These are phyloP conservation scores for Sitobion miscanthi DNA, from an alignment of 1,140 invertebrate species.

Conservation along the genomic window DNA sequence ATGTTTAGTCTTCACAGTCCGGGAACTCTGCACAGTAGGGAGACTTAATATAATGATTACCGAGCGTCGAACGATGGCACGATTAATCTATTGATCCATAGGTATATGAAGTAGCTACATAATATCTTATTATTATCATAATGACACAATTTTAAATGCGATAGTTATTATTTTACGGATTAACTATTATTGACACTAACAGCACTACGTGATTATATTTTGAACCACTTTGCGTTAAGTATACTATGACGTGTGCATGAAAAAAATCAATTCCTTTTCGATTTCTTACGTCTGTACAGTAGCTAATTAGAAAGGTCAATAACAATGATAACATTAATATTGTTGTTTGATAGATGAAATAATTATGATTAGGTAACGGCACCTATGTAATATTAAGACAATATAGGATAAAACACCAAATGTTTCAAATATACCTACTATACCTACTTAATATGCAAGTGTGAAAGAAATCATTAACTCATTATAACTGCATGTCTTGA, in stretches of 20 bases:
- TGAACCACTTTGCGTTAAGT: not conserved
- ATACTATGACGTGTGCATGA: not conserved
- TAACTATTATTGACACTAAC: not conserved
- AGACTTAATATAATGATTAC: not conserved
- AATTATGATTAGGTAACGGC: not conserved
- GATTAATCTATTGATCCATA: not conserved
- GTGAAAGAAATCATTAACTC: not conserved
- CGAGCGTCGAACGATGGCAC: not conserved
- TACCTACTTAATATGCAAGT: not conserved
- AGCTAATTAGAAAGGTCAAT: not conserved
- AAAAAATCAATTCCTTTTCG: not conserved
- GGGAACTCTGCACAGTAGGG: not conserved
- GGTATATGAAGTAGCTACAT: not conserved
- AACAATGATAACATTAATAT: conserved; percentile 12
- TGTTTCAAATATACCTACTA: not conserved
- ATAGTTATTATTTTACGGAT: conserved; percentile 1
- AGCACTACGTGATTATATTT: not conserved
- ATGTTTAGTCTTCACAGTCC: not conserved
- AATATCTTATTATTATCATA: not conserved
- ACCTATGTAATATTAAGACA: not conserved
- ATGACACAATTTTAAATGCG: not conserved
- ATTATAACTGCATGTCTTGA: not conserved
- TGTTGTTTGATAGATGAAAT: not conserved
- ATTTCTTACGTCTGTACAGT: not conserved
- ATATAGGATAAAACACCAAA: not conserved